phyloP scores from a whole-genome alignment of 2,113 vertebrate genomes.

The Microcebus ravelobensis region DNA sequence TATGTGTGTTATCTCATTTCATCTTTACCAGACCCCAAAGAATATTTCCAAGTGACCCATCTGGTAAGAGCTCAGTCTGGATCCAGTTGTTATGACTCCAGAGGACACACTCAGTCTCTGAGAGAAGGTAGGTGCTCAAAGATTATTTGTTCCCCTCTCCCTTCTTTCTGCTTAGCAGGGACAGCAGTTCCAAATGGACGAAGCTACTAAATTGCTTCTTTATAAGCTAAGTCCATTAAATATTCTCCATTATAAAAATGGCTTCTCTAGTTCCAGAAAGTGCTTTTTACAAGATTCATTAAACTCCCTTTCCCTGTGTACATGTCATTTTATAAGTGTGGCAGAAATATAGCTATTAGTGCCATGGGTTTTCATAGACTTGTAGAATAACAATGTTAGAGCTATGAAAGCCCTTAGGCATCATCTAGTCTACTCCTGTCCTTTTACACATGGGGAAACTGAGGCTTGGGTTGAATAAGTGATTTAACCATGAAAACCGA shows the following conservation, averaged over 20 bases:
- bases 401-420: not conserved
- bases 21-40: not conserved
- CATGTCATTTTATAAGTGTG: conserved; percentile 59
- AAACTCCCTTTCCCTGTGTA: conserved; percentile 40
- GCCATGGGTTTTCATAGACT: conserved; percentile 41
- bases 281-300: conserved; percentile 73
- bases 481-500: conserved; percentile 3
- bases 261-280: conserved; percentile 62
- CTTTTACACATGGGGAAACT: conserved; percentile 29
- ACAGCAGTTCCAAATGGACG: conserved; percentile 48
- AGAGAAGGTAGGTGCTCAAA: not conserved
- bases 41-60: not conserved
- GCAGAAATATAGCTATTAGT: conserved; percentile 54
- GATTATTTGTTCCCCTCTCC: not conserved
- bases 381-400: not conserved
- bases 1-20: not conserved
- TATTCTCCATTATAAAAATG: conserved; percentile 71
- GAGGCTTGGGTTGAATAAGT: not conserved
- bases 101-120: not conserved
- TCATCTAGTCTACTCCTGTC: not conserved
- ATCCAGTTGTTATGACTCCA: not conserved
- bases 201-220: conserved; percentile 62
- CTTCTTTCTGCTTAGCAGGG: not conserved
- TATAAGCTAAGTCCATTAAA: conserved; percentile 68
- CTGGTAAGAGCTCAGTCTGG: not conserved